Evolutionary conservation across 2,113 vertebrate genomes (phyloP).

Genomic region (Addax nasomaculatus): DNA sequence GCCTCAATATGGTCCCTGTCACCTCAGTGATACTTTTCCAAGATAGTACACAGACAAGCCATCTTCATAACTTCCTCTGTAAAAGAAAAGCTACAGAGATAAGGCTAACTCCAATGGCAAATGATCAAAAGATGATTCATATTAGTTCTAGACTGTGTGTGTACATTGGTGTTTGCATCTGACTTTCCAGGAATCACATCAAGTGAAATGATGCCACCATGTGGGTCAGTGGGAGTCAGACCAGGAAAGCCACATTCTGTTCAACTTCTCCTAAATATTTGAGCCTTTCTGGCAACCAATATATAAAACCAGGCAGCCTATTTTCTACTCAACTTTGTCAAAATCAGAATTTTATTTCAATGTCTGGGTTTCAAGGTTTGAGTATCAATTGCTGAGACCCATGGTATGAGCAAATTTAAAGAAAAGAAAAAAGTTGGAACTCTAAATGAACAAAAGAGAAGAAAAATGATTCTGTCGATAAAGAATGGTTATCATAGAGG

Average conservation of each 20-base stretch:
- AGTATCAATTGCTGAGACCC: not conserved
- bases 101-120: not conserved
- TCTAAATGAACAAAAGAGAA: not conserved
- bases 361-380: conserved; percentile 10
- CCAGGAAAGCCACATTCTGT: not conserved
- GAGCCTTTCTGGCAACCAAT: not conserved
- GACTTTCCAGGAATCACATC: not conserved
- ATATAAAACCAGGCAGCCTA: not conserved
- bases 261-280: not conserved
- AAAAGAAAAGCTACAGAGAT: not conserved
- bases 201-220: not conserved
- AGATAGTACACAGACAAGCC: not conserved
- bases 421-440: not conserved
- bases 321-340: not conserved
- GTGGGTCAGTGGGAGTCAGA: not conserved
- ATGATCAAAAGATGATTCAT: not conserved
- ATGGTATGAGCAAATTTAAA: not conserved
- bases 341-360: not conserved
- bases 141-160: too few relatives aligned
- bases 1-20: not conserved
- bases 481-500: not conserved
- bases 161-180: not conserved
- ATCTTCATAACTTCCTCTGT: not conserved
- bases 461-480: not conserved
- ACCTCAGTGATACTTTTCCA: not conserved